phyloP scores from a whole-genome alignment of 2,888 invertebrate genomes.

The Tachina lurida region DNA sequence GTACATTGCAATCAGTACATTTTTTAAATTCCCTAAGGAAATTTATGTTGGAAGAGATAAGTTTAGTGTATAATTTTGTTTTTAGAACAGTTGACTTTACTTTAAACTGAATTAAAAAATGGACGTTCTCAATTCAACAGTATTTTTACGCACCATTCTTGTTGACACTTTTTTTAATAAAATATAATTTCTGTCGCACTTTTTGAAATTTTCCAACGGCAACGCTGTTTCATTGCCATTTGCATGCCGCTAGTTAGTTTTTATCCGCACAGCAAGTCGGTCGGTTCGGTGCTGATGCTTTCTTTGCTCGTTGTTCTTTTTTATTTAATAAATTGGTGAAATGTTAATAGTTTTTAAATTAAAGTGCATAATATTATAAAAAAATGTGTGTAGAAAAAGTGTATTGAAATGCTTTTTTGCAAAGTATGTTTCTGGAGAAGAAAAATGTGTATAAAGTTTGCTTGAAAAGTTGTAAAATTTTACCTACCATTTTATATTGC shows the following conservation, averaged over 20 bases:
- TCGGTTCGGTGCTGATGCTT: not conserved
- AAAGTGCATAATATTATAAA: not conserved
- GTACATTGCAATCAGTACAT: no score
- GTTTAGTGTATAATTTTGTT: no score
- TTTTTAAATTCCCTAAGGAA: no score
- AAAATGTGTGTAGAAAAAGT: not conserved
- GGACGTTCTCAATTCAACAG: no score
- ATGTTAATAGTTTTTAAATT: not conserved
- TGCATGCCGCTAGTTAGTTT: not conserved
- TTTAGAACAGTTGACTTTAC: no score
- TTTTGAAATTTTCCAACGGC: no score
- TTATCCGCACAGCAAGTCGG: not conserved
- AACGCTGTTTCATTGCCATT: no score
- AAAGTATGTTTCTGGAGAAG: not conserved
- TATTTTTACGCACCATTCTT: no score
- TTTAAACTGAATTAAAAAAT: no score
- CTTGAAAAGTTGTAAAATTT: not conserved
- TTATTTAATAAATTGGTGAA: not conserved
- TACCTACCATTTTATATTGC: not conserved
- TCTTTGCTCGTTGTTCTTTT: not conserved
- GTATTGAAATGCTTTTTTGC: not conserved
- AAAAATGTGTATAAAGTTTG: not conserved
- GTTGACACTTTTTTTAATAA: no score
- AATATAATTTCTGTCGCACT: no score
- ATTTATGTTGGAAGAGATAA: no score